Evolutionary conservation across 2,797 vertebrate genomes (phyloP).

Genomic region (Epinephelus coioides): DNA sequence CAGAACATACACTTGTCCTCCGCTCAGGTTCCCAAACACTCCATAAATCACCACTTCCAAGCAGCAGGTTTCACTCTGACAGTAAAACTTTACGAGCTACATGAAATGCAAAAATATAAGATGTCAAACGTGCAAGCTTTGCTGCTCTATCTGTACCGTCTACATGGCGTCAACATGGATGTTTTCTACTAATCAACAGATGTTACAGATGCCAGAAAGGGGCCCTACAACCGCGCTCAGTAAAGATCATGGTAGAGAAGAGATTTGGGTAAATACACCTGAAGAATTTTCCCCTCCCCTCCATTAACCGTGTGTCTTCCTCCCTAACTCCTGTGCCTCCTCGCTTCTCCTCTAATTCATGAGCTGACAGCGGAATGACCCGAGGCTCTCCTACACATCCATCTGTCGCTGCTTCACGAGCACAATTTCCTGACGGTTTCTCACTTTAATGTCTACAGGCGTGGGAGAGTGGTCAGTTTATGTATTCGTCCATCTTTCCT

Average conservation of each 20-base stretch:
- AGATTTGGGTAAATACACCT: slow-evolving; percentile 14
- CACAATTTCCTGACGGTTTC: slow-evolving; percentile 7
- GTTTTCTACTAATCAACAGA: background rate
- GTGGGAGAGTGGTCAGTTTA: slow-evolving; percentile 13
- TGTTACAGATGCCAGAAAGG: background rate
- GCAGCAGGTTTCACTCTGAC: background rate
- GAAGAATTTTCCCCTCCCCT: background rate
- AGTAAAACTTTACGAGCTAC: too few relatives aligned
- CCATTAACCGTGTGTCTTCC: slow-evolving; percentile 37
- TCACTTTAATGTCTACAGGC: slow-evolving; percentile 1
- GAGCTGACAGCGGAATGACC: slow-evolving; percentile 22
- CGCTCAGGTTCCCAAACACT: background rate
- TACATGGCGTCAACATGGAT: background rate
- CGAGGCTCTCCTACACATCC: slow-evolving; percentile 22
- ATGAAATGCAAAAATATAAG: background rate
- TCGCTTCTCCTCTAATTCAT: slow-evolving; percentile 9
- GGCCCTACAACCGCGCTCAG: background rate
- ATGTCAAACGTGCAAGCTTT: background rate
- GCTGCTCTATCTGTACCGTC: background rate
- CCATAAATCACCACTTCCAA: background rate
- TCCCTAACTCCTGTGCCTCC: slow-evolving; percentile 15
- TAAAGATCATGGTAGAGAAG: background rate
- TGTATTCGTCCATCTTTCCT: background rate
- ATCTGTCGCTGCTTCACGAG: slow-evolving; percentile 13
- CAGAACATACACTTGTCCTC: background rate